Percentiles rank a stretch among this genome's conserved stretches.
Evolutionary conservation across 2,113 vertebrate species (phyloP).

Genomic region (Ameiurus melas): DNA sequence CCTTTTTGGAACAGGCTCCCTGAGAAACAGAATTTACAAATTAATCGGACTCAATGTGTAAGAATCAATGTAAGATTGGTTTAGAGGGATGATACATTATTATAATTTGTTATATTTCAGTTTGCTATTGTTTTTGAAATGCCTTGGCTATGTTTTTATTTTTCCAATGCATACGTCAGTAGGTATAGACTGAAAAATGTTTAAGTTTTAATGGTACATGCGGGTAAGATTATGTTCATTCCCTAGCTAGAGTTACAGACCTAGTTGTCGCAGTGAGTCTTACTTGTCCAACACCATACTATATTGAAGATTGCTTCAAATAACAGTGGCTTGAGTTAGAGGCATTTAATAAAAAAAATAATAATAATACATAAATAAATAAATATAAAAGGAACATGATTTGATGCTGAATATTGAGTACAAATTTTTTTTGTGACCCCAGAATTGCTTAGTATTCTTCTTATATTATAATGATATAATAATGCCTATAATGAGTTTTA

Average conservation of each 20-base stretch:
- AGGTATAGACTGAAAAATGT: conserved; percentile 16
- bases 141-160: conserved; percentile 18
- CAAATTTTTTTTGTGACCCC: neutral
- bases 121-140: conserved; percentile 20
- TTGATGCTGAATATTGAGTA: neutral
- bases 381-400: neutral
- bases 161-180: conserved; percentile 26
- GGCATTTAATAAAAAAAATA: neutral
- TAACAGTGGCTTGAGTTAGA: neutral
- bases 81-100: conserved; percentile 15
- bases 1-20: conserved; percentile 11
- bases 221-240: neutral
- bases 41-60: neutral
- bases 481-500: neutral
- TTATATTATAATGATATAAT: too few species aligned
- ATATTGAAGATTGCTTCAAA: neutral
- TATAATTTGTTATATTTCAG: neutral
- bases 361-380: too few species aligned
- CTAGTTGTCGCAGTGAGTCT: neutral
- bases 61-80: conserved; percentile 14
- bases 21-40: neutral
- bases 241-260: neutral
- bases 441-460: neutral
- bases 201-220: conserved; percentile 24
- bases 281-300: neutral